A percentile compares a stretch with the other conserved stretches of the same genome.
Conservation (phyloP, 2,797 vertebrate species). For the Tachyglossus aculeatus region DNA sequence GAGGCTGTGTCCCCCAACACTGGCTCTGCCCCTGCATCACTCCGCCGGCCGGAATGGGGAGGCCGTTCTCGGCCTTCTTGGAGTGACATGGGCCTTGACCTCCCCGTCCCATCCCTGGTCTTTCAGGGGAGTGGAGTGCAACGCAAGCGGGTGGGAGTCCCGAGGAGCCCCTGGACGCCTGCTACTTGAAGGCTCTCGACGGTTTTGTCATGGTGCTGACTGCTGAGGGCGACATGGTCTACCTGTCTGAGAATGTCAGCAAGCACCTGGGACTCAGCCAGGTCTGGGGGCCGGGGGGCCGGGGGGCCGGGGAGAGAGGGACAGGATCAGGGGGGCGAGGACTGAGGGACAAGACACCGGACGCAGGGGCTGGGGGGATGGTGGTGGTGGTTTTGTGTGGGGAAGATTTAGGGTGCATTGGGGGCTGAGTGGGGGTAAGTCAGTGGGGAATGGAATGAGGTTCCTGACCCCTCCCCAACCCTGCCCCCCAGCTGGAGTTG, state of each 20-base stretch:
- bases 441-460: too few species aligned
- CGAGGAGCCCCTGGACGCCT: constrained; percentile 72
- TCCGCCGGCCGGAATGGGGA: constrained; percentile 5
- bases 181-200: constrained; percentile 82
- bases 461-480: too few species aligned
- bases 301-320: not conserved
- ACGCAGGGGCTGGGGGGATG: not conserved
- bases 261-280: constrained; percentile 84
- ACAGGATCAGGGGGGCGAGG: not conserved
- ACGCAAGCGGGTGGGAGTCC: constrained; percentile 52
- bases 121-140: constrained; percentile 62
- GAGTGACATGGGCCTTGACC: not conserved
- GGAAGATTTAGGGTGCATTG: not conserved
- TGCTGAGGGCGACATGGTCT: constrained; percentile 86
- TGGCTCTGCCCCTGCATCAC: not conserved
- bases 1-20: too few species aligned
- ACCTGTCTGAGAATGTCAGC: constrained; percentile 86
- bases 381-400: too few species aligned
- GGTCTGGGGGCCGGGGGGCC: constrained; percentile 58
- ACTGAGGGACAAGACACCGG: not conserved
- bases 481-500: constrained; percentile 79
- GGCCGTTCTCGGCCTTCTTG: not conserved
- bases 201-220: constrained; percentile 88
- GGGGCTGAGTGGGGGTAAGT: not conserved
- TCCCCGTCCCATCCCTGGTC: not conserved